Conservation (phyloP, 1,140 invertebrate species). For the Neodiprion fabricii region DNA sequence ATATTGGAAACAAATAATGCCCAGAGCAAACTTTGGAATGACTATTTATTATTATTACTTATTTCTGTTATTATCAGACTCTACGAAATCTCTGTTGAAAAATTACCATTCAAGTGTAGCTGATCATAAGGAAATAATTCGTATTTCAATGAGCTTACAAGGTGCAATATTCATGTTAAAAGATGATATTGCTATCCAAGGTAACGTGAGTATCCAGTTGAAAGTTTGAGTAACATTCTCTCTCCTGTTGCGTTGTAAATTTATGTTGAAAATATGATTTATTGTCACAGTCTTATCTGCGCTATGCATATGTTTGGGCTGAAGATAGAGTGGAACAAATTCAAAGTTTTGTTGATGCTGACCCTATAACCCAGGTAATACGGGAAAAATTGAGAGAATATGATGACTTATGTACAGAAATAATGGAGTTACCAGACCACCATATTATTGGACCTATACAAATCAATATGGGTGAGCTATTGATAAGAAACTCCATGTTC, state of each 20-base stretch:
- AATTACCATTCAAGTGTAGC: slow-evolving; percentile 77
- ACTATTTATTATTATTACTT: slow-evolving; percentile 13
- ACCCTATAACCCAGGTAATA: slow-evolving; percentile 76
- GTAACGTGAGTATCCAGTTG: slow-evolving; percentile 38
- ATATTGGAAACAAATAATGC: no score
- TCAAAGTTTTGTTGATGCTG: slow-evolving; percentile 71
- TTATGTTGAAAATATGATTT: slow-evolving; percentile 12
- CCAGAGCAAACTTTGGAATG: no score
- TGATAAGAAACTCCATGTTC: background rate
- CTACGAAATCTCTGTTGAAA: slow-evolving; percentile 24
- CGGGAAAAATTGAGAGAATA: slow-evolving; percentile 76
- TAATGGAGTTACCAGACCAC: slow-evolving; percentile 67
- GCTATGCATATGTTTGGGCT: slow-evolving; percentile 74
- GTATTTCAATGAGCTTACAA: slow-evolving; percentile 74
- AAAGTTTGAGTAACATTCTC: background rate
- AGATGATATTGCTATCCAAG: slow-evolving; percentile 62
- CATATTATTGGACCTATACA: slow-evolving; percentile 73
- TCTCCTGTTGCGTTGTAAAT: background rate
- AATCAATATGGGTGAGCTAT: slow-evolving; percentile 67
- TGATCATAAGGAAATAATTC: slow-evolving; percentile 81
- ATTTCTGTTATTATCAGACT: slow-evolving; percentile 26
- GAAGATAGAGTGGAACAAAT: slow-evolving; percentile 72
- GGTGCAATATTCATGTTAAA: slow-evolving; percentile 71
- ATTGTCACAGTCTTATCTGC: slow-evolving; percentile 59
- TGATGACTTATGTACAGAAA: slow-evolving; percentile 69